Evolutionary conservation across 2,888 invertebrate species (phyloP).

Genomic region (Cheilosia pagana): DNA sequence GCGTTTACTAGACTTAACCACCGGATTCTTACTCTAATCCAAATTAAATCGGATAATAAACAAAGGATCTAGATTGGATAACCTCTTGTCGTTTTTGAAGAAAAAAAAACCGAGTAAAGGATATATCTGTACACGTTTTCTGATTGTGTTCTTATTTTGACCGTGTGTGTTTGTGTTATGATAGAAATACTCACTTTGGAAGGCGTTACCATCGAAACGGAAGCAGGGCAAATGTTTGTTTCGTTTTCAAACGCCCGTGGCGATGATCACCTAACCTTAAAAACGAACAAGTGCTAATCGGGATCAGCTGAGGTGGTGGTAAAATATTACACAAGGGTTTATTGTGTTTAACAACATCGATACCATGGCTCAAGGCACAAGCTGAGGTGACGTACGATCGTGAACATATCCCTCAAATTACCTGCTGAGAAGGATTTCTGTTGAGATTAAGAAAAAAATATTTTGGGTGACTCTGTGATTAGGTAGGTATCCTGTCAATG

Average conservation of each 20-base stretch:
- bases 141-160: background rate
- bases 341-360: constrained; percentile 67
- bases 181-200: constrained; percentile 47
- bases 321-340: constrained; percentile 72
- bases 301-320: constrained; percentile 63
- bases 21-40: constrained; percentile 81
- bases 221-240: constrained; percentile 64
- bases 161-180: constrained; percentile 1
- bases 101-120: constrained; percentile 15
- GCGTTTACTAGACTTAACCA: constrained; percentile 83
- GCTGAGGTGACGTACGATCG: constrained; percentile 17
- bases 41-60: constrained; percentile 80
- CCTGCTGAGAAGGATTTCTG: constrained; percentile 36
- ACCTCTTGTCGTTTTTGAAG: constrained; percentile 41
- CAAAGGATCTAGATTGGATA: constrained; percentile 72
- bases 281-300: constrained; percentile 65
- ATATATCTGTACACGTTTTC: constrained; percentile 16
- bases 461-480: constrained; percentile 39
- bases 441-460: constrained; percentile 36
- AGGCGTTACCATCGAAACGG: constrained; percentile 64
- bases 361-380: constrained; percentile 35
- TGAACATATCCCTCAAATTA: constrained; percentile 24
- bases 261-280: constrained; percentile 45
- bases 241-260: constrained; percentile 57
- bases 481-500: too few relatives aligned